Evolutionary conservation across 2,113 vertebrate species (phyloP), one percentile per base, ranked within the genome.

Genomic region (Chauna torquata): DNA sequence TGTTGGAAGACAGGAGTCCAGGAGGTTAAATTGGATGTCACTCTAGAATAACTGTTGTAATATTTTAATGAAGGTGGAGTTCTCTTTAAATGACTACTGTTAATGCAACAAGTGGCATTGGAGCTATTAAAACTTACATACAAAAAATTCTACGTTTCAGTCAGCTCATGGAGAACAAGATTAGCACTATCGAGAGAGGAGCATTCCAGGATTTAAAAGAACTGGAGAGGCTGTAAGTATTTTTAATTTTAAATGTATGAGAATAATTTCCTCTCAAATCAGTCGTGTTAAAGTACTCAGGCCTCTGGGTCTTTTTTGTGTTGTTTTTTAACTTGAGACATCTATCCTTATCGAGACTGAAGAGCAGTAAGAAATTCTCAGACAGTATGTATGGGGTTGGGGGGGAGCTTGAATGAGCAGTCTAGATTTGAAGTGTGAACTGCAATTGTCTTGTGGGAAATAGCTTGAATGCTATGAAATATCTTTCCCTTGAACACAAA

Each of bases 91-190:
- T 92, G 75, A 79, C 59, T 80, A 12, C 62, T 94, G 65, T 65
- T 97, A 89, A 97, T 86, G 85, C 61, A 79, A 72, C 55, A 88
- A 93, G 82, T 81, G 74, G 75, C 95, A 75, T 82, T 38, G 16
- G 50, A 82, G 16, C 59, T 85, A 32, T 94, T 97, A 91, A 95
- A 94, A 90, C 50, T 71, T 91, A 93, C 13, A 2, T 65, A 13
- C 78, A 40, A 88, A 96, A 65, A 27, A 58, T 97, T 97, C 85
- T 97, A 4, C 89, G 80, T 98, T 98, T 96, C 98, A 99, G 99
- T 97, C 99, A 99, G 98, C 98, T 99, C 77, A 99, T 99, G 99
- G 99, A 99, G 97, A 99, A 99, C 97, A 99, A 99, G 98, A 99
- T 99, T 97, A 99, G 97, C 95, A 98, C 99, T 59, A 99, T 99